A percentile compares a stretch with the other conserved stretches of the same genome.
Evolutionary conservation across 2,113 vertebrate genomes (phyloP).

Genomic region (Lates calcarifer): DNA sequence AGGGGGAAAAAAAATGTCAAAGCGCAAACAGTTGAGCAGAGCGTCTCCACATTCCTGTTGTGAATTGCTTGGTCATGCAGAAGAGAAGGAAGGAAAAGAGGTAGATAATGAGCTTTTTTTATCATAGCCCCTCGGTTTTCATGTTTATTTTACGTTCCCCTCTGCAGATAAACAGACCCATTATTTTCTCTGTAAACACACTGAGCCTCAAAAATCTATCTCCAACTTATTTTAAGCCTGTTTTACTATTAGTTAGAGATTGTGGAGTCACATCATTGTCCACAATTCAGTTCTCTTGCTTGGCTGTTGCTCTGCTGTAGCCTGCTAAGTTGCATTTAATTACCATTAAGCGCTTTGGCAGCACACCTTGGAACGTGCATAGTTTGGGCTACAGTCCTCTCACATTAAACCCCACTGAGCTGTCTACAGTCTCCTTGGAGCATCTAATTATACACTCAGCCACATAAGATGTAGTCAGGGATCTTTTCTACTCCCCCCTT

Average conservation of each 20-base stretch:
- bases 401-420: slow-evolving; percentile 33
- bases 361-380: background rate
- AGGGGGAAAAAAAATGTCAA: background rate
- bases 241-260: slow-evolving; percentile 38
- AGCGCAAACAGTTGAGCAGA: slow-evolving; percentile 40
- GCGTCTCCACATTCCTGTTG: slow-evolving; percentile 65
- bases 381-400: background rate
- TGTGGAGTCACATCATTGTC: background rate
- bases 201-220: background rate
- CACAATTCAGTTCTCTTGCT: background rate
- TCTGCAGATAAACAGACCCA: slow-evolving; percentile 44
- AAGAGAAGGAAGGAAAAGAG: slow-evolving; percentile 64
- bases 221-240: slow-evolving; percentile 24
- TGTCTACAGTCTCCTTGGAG: slow-evolving; percentile 17
- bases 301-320: slow-evolving; percentile 7
- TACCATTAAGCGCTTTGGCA: slow-evolving; percentile 24
- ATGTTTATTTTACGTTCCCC: slow-evolving; percentile 63
- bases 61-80: slow-evolving; percentile 76
- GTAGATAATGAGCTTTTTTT: slow-evolving; percentile 41
- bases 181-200: slow-evolving; percentile 50
- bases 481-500: background rate
- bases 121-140: slow-evolving; percentile 3
- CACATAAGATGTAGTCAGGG: background rate
- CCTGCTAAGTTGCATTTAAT: slow-evolving; percentile 40
- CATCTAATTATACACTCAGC: slow-evolving; percentile 20